Evolutionary conservation across 2,888 invertebrate genomes (phyloP), one percentile per base, ranked within the genome.

Genomic region (Agrypnus murinus): DNA sequence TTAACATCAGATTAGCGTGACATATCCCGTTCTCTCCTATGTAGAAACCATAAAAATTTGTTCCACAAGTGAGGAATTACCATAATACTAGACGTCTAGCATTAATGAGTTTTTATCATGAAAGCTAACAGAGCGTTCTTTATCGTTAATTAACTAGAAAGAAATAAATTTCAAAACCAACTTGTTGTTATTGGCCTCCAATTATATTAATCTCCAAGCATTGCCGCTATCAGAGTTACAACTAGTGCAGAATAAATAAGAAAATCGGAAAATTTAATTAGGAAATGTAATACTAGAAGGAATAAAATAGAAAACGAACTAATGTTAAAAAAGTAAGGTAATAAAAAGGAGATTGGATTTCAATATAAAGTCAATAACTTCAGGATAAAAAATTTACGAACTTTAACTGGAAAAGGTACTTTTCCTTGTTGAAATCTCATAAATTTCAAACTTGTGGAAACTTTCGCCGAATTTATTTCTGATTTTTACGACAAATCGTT

Each of bases 1-100:
- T 50, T 50, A 50, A 50, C 50, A 31, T 50, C 50, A 50, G 50
- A 50, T 50, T 50, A 50, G 50, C 50, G 50, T 50, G 50, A 50
- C 50, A n/a, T 50, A 40, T 7, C 3, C 12, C n/a, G n/a, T n/a
- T n/a, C n/a, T n/a, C n/a, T n/a, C n/a, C 40, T 25, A 25, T 25
- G 25, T 25, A 7, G 36, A 12, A n/a, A 38, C 55, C 36, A 55
- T 55, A 38, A 55, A 55, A 55, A 55, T 55, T 55, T 55, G 55
- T 38, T 55, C 36, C 17, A 38, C 36, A 36, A 17, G 55, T 55
- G 55, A 55, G n/a, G 14, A 55, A 55, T 55, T 8, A 32, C 55
- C 19, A 32, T 25, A 25, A 25, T 10, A 34, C 36, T 17, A 5
- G n/a, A 9, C 55, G 55, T 15, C 17, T 55, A 55, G 36, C 8